Evolutionary conservation across 1,140 invertebrate species (phyloP).

Genomic region (Euschistus heros): DNA sequence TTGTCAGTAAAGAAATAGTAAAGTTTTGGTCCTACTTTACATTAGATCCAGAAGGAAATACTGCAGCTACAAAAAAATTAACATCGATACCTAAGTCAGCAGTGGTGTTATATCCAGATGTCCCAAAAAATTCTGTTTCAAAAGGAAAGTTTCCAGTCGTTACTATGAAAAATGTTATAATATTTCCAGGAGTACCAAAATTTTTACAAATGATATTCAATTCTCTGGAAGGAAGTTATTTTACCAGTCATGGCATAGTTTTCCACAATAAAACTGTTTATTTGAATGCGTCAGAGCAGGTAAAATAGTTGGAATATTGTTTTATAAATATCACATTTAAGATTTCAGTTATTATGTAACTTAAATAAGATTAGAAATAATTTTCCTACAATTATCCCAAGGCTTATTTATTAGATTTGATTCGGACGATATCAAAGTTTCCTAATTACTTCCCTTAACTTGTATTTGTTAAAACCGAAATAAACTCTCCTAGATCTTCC

Average conservation of each 20-base stretch:
- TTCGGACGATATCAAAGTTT: no score
- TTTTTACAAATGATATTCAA: slow-evolving; percentile 50
- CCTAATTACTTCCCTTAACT: no score
- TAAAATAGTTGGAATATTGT: not conserved
- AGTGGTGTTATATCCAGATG: slow-evolving; percentile 22
- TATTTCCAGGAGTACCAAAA: slow-evolving; percentile 67
- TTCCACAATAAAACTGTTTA: slow-evolving; percentile 40
- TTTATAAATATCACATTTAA: no score
- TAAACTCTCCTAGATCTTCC: no score
- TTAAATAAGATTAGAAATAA: no score
- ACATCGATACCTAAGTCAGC: slow-evolving; percentile 25
- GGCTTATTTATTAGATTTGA: no score
- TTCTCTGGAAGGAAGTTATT: slow-evolving; percentile 32
- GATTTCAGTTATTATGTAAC: no score
- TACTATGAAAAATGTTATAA: slow-evolving; percentile 56
- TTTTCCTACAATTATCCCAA: no score
- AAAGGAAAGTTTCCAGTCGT: slow-evolving; percentile 49
- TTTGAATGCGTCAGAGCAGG: slow-evolving; percentile 42
- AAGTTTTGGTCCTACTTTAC: slow-evolving; percentile 42
- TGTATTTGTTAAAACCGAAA: no score
- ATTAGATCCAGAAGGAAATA: slow-evolving; percentile 5
- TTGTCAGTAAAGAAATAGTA: slow-evolving; percentile 47
- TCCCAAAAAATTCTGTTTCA: slow-evolving; percentile 22
- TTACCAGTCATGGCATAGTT: slow-evolving; percentile 25
- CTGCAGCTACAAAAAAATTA: slow-evolving; percentile 22